These are phyloP conservation scores for Neodiprion pinetum DNA, from an alignment of 1,140 invertebrate species.

Conservation along the genomic window DNA sequence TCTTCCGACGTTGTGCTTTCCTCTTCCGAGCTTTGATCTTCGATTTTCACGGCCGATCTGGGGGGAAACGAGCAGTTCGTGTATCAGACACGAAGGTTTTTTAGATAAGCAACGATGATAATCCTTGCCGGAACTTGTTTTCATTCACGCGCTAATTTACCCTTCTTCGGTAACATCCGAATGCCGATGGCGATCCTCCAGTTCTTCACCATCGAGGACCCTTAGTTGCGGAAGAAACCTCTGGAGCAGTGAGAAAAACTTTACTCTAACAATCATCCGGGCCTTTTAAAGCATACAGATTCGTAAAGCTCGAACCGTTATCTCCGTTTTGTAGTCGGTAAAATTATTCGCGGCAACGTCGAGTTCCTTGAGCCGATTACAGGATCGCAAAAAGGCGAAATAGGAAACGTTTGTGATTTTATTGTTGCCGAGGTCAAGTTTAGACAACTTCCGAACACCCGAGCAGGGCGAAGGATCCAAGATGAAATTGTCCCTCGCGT, in stretches of 20 bases:
- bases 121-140: too few relatives aligned
- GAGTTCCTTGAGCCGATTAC: constrained; percentile 15
- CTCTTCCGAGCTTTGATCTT: too few relatives aligned
- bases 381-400: constrained; percentile 22
- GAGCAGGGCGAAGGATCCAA: constrained; percentile 22
- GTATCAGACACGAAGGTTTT: too few relatives aligned
- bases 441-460: constrained; percentile 6
- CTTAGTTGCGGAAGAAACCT: constrained; percentile 17
- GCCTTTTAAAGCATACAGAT: background rate
- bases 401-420: constrained; percentile 13
- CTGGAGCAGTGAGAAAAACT: constrained; percentile 8
- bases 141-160: too few relatives aligned
- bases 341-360: constrained; percentile 17
- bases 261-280: background rate
- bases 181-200: background rate
- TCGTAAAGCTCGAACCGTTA: constrained; percentile 13
- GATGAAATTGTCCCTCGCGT: constrained; percentile 22
- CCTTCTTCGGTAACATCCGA: too few relatives aligned
- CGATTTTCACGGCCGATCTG: too few relatives aligned
- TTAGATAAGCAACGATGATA: too few relatives aligned
- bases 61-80: too few relatives aligned
- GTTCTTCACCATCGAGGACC: constrained; percentile 24
- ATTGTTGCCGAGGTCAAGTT: constrained; percentile 21
- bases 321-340: constrained; percentile 16
- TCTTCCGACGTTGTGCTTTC: too few relatives aligned